phyloP scores from a whole-genome alignment of 2,888 invertebrate species.

The Caprella mutica region DNA sequence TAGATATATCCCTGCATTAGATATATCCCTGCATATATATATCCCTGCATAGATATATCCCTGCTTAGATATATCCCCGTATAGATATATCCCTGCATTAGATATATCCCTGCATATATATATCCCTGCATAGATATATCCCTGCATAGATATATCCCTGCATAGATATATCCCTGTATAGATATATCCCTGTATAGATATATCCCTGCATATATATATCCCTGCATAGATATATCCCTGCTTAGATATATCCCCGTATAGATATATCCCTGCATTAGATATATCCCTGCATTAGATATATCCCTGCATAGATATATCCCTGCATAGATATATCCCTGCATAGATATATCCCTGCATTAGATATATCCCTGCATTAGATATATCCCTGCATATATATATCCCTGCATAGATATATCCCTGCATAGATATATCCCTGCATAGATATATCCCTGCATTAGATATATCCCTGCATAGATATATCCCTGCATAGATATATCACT shows the following conservation, averaged over 20 bases:
- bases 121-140: background rate
- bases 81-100: slow-evolving; percentile 6
- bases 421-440: background rate
- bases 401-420: slow-evolving; percentile 2
- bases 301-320: background rate
- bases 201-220: slow-evolving; percentile 5
- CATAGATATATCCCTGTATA: no score
- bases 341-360: slow-evolving; percentile 4
- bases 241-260: slow-evolving; percentile 1
- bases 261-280: background rate
- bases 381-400: slow-evolving; percentile 3
- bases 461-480: background rate
- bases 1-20: background rate
- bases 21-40: slow-evolving; percentile 1
- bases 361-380: no score
- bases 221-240: no score
- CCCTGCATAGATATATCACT: background rate
- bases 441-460: background rate
- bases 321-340: background rate
- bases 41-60: background rate
- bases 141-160: background rate
- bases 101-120: slow-evolving; percentile 6
- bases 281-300: background rate
- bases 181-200: background rate
- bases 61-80: background rate